Conservation (phyloP, 2,888 invertebrate species). For the Ornithoptera alexandrae region DNA sequence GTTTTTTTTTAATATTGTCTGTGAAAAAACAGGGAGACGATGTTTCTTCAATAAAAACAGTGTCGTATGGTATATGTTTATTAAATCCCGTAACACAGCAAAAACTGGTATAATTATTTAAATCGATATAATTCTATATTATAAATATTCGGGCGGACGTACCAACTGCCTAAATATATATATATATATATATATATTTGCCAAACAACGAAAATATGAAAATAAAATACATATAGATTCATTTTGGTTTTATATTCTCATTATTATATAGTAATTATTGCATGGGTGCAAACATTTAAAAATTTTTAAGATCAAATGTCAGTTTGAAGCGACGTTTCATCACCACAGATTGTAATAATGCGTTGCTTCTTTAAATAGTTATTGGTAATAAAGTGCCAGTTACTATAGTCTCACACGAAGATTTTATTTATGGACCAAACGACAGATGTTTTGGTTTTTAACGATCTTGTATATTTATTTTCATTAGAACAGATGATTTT, state of each 20-base stretch:
- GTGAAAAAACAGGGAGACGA: background rate
- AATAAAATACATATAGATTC: background rate
- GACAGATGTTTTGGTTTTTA: constrained; percentile 6
- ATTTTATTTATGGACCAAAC: background rate
- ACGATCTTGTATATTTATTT: background rate
- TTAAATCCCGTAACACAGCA: constrained; percentile 48
- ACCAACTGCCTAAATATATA: constrained; percentile 12
- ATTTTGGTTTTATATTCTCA: background rate
- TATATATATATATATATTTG: constrained; percentile 5
- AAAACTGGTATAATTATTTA: constrained; percentile 34
- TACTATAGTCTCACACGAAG: background rate
- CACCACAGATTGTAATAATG: constrained; percentile 1
- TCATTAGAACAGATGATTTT: constrained; percentile 33
- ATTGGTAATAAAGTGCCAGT: background rate
- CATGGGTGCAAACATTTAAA: background rate
- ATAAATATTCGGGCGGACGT: constrained; percentile 26
- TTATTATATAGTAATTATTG: background rate
- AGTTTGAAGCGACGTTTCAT: background rate
- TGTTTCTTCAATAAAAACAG: constrained; percentile 33
- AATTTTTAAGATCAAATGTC: background rate
- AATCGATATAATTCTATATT: constrained; percentile 20
- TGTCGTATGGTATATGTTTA: constrained; percentile 37
- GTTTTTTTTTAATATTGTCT: no score
- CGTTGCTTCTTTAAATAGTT: background rate
- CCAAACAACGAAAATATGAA: constrained; percentile 3